Evolutionary conservation across 2,113 vertebrate genomes (phyloP).

Genomic region (Leptosomus discolor): DNA sequence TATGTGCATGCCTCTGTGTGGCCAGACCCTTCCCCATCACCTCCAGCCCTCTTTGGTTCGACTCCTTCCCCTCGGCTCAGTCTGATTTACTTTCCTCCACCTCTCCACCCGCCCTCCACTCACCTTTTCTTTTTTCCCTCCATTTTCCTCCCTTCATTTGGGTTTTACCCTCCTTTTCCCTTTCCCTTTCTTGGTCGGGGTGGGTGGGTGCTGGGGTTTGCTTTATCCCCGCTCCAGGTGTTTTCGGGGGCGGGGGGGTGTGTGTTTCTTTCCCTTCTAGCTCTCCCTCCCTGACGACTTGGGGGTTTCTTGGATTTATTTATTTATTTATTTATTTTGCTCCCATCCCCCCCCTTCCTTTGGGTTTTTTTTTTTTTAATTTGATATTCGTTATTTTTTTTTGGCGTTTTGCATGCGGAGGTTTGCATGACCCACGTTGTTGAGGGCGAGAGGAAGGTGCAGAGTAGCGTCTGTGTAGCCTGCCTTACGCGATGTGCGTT

Average conservation of each 20-base stretch:
- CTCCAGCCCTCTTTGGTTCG: background rate
- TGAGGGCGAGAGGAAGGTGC: conserved; percentile 86
- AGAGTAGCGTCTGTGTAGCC: conserved; percentile 81
- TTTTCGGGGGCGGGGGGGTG: background rate
- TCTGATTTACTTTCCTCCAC: background rate
- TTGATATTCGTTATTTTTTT: background rate
- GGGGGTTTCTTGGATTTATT: conserved; percentile 27
- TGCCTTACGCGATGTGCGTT: conserved; percentile 77
- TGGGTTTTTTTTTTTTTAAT: background rate
- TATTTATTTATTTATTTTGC: background rate
- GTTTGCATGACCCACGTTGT: conserved; percentile 99
- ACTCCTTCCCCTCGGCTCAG: background rate
- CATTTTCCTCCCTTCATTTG: background rate
- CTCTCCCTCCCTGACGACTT: conserved; percentile 39
- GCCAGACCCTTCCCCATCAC: background rate
- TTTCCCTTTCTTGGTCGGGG: background rate
- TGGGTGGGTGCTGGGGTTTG: background rate
- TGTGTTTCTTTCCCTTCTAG: conserved; percentile 17
- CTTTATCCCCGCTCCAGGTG: background rate
- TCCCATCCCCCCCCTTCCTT: conserved; percentile 20
- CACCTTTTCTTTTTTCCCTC: background rate
- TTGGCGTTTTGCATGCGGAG: conserved; percentile 94
- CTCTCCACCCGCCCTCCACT: background rate
- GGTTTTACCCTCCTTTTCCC: background rate
- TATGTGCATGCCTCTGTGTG: conserved; percentile 45